Conservation (phyloP, 1,140 invertebrate genomes). For the Cotesia vestalis region DNA sequence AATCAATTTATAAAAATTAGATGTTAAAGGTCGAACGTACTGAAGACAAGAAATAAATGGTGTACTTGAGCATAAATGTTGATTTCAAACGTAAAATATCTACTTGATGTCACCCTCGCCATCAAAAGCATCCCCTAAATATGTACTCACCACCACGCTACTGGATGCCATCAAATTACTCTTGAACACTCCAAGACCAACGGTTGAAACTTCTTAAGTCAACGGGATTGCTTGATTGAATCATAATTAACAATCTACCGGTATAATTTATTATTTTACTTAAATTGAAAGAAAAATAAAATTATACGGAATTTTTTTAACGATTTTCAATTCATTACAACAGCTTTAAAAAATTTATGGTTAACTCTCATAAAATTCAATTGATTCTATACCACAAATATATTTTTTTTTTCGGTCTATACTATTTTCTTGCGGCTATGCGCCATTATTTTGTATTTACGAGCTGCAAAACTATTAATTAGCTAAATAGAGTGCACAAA, state of each 20-base stretch:
- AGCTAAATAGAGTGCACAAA: slow-evolving; percentile 41
- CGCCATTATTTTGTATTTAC: slow-evolving; percentile 49
- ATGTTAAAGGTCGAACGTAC: slow-evolving; percentile 28
- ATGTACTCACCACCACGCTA: slow-evolving; percentile 11
- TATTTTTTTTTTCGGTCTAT: slow-evolving; percentile 1
- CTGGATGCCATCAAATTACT: slow-evolving; percentile 22
- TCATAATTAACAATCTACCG: no score
- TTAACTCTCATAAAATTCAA: slow-evolving; percentile 46
- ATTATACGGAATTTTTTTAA: no score
- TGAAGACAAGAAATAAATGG: slow-evolving; percentile 14
- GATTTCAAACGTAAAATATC: slow-evolving; percentile 14
- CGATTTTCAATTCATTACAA: no score
- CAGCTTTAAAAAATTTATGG: slow-evolving; percentile 22
- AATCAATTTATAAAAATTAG: background rate
- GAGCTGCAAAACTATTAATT: slow-evolving; percentile 56
- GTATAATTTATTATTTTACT: no score
- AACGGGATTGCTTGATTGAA: background rate
- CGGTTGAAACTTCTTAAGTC: background rate
- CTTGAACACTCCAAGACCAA: slow-evolving; percentile 26
- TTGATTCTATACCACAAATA: slow-evolving; percentile 33
- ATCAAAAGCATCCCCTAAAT: slow-evolving; percentile 25
- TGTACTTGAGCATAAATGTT: slow-evolving; percentile 19
- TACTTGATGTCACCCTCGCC: slow-evolving; percentile 22
- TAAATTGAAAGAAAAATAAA: no score
- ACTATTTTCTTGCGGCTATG: slow-evolving; percentile 32